These are phyloP conservation scores for Drosophila nigricruria DNA, from an alignment of 2,888 invertebrate species.

Conservation along the genomic window DNA sequence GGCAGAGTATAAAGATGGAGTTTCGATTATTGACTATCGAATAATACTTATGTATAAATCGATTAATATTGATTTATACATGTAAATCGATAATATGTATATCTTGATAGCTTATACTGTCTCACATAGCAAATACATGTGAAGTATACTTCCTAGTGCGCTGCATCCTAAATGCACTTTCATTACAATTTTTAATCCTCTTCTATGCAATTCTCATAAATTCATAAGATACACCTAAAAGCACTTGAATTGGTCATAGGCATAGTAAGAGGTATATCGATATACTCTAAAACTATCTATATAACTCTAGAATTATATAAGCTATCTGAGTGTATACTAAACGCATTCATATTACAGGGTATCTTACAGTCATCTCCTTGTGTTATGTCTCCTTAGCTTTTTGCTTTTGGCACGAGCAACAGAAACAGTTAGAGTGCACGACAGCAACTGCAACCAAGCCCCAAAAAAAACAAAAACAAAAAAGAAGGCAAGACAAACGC, in stretches of 20 bases:
- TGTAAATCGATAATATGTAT: not conserved
- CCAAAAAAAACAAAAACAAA: slow-evolving; percentile 19
- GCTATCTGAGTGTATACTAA: not conserved
- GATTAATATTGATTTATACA: too few relatives aligned
- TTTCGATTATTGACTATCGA: not conserved
- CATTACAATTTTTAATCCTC: not conserved
- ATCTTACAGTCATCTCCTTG: not conserved
- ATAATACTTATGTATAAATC: not conserved
- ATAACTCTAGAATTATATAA: not conserved
- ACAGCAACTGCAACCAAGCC: slow-evolving; percentile 65
- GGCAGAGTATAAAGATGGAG: not conserved
- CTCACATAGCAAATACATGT: not conserved
- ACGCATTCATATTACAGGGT: not conserved
- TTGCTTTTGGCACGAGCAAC: slow-evolving; percentile 69
- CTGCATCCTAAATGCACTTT: too few relatives aligned
- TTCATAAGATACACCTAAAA: not conserved
- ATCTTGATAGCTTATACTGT: too few relatives aligned
- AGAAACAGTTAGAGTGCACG: slow-evolving; percentile 65
- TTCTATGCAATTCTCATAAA: not conserved
- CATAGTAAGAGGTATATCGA: too few relatives aligned
- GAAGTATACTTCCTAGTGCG: not conserved
- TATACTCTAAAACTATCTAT: not conserved
- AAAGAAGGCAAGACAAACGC: slow-evolving; percentile 42
- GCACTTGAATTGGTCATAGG: not conserved
- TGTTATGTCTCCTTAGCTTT: not conserved